Percentiles rank a stretch among this genome's conserved stretches.
These are phyloP conservation scores for Lates calcarifer DNA, from an alignment of 2,113 vertebrate species.

Conservation along the genomic window DNA sequence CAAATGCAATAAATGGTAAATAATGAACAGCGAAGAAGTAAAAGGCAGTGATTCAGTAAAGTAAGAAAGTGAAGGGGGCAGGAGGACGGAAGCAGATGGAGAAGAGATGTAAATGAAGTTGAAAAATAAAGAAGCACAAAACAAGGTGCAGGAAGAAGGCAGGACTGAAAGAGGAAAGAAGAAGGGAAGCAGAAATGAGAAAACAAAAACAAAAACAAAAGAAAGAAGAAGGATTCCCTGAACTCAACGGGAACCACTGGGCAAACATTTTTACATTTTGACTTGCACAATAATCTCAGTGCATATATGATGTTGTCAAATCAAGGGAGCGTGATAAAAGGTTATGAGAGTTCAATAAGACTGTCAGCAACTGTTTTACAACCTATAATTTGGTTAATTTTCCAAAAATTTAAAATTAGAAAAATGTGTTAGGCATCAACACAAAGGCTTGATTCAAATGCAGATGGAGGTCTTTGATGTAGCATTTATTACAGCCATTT, in stretches of 20 bases:
- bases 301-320: slow-evolving; percentile 21
- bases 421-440: slow-evolving; percentile 22
- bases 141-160: not conserved
- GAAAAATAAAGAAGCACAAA: not conserved
- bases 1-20: not conserved
- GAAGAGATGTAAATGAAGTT: not conserved
- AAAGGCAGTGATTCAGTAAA: not conserved
- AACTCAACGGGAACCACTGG: slow-evolving; percentile 25
- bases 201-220: not conserved
- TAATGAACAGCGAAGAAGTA: not conserved
- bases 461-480: slow-evolving; percentile 29
- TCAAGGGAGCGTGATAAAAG: slow-evolving; percentile 26
- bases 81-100: not conserved
- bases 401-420: slow-evolving; percentile 30
- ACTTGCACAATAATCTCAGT: slow-evolving; percentile 7
- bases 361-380: slow-evolving; percentile 34
- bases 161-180: not conserved
- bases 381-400: slow-evolving; percentile 37
- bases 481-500: slow-evolving; percentile 21
- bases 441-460: slow-evolving; percentile 14
- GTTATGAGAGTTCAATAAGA: slow-evolving; percentile 35
- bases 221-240: slow-evolving; percentile 8
- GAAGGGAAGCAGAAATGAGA: not conserved
- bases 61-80: not conserved
- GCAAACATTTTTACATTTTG: slow-evolving; percentile 15